Evolutionary conservation across 2,888 invertebrate genomes (phyloP).

Genomic region (Noctua fimbriata): DNA sequence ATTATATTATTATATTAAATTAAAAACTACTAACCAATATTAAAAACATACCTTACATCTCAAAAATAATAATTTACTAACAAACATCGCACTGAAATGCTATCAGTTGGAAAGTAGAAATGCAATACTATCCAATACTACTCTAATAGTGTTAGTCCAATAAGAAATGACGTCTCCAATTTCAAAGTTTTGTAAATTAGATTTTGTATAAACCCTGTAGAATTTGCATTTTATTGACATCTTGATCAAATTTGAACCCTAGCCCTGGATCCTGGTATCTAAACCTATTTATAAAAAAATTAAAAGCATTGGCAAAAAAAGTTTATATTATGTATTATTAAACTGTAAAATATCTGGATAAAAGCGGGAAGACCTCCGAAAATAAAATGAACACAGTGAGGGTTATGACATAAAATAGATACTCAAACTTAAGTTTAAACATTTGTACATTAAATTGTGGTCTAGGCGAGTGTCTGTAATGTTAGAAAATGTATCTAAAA

Average conservation of each 20-base stretch:
- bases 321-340: constrained; percentile 4
- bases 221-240: constrained; percentile 24
- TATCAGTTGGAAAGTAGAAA: constrained; percentile 46
- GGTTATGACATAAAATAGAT: constrained; percentile 49
- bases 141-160: constrained; percentile 31
- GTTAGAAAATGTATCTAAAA: constrained; percentile 6
- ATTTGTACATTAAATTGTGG: constrained; percentile 57
- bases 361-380: constrained; percentile 52
- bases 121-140: constrained; percentile 38
- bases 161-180: constrained; percentile 28
- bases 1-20: constrained; percentile 88
- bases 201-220: constrained; percentile 40
- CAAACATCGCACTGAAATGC: constrained; percentile 78
- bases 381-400: constrained; percentile 61
- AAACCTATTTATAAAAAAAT: constrained; percentile 14
- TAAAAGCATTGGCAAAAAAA: constrained; percentile 23
- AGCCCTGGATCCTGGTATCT: constrained; percentile 11
- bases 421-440: constrained; percentile 47
- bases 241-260: constrained; percentile 7
- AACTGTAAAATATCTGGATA: constrained; percentile 23
- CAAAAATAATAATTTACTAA: constrained; percentile 90
- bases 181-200: constrained; percentile 30
- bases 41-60: constrained; percentile 89
- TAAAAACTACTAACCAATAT: constrained; percentile 89
- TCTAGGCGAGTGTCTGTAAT: constrained; percentile 33